Conservation (phyloP, 1,140 invertebrate genomes). For the Oreohelix idahoensis region DNA sequence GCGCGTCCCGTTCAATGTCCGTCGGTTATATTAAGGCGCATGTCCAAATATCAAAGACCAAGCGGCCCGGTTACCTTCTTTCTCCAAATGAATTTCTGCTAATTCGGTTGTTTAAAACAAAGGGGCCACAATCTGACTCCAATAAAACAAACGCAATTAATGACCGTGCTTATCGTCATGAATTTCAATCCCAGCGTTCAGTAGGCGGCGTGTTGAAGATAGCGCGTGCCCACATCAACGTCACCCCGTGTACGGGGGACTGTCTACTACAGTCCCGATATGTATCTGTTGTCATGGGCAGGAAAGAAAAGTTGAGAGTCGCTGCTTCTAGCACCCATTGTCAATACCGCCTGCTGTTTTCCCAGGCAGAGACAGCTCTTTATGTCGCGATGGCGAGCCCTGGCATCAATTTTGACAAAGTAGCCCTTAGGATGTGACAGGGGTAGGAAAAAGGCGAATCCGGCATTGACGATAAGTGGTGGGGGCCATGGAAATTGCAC, state of each 20-base stretch:
- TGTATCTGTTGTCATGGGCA: not conserved
- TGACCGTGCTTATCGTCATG: not conserved
- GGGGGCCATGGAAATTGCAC: too few relatives aligned
- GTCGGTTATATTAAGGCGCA: too few relatives aligned
- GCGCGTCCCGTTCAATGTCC: too few relatives aligned
- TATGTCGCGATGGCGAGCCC: not conserved
- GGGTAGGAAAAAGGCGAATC: not conserved
- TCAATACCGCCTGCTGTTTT: conserved; percentile 7
- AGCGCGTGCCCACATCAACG: not conserved
- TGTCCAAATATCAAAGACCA: too few relatives aligned
- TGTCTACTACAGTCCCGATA: not conserved
- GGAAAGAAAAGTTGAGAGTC: not conserved
- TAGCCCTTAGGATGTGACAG: not conserved
- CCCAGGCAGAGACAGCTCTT: not conserved
- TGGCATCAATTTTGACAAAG: conserved; percentile 1
- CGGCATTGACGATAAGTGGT: not conserved
- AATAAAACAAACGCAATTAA: not conserved
- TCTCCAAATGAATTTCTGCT: not conserved
- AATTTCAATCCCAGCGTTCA: not conserved
- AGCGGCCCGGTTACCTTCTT: too few relatives aligned
- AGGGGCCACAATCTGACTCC: not conserved
- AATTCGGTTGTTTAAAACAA: not conserved
- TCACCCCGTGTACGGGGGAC: not conserved
- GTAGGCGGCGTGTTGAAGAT: not conserved
- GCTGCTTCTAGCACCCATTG: not conserved